A percentile compares a stretch with the other conserved stretches of the same genome.
Evolutionary conservation across 2,888 invertebrate species (phyloP).

Genomic region (Limnephilus marmoratus): DNA sequence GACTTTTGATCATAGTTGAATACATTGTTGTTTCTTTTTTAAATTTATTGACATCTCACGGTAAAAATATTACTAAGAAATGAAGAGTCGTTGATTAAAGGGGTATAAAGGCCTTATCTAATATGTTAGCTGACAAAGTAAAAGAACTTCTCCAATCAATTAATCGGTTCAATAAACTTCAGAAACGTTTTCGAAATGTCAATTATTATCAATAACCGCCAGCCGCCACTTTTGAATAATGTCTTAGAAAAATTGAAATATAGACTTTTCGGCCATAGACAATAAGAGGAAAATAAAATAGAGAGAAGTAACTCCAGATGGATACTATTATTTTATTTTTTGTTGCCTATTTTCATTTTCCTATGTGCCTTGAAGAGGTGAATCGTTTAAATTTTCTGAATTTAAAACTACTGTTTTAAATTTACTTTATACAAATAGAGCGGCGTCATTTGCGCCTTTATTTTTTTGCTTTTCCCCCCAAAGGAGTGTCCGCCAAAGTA

Average conservation of each 20-base stretch:
- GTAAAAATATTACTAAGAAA: not conserved
- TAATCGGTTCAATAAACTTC: not conserved
- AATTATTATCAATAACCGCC: slow-evolving; percentile 5
- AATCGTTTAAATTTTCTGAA: no score
- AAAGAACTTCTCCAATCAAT: not conserved
- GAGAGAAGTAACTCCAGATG: not conserved
- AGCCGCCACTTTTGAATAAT: not conserved
- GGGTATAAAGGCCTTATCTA: not conserved
- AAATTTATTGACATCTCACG: not conserved
- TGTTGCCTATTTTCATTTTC: no score
- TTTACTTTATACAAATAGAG: no score
- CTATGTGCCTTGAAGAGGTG: no score
- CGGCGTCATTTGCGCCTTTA: no score
- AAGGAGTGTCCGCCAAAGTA: no score
- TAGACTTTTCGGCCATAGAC: not conserved
- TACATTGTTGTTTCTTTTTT: slow-evolving; percentile 5
- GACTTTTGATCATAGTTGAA: slow-evolving; percentile 8
- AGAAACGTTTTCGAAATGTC: slow-evolving; percentile 16
- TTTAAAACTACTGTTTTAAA: no score
- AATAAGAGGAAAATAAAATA: not conserved
- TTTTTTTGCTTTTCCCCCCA: no score
- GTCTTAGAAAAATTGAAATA: not conserved
- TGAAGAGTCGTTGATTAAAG: not conserved
- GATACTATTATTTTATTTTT: not conserved
- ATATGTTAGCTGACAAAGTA: not conserved